Percentiles rank a stretch among this genome's conserved stretches.
Conservation (phyloP, 2,888 invertebrate genomes). For the Matsumyia berberina region DNA sequence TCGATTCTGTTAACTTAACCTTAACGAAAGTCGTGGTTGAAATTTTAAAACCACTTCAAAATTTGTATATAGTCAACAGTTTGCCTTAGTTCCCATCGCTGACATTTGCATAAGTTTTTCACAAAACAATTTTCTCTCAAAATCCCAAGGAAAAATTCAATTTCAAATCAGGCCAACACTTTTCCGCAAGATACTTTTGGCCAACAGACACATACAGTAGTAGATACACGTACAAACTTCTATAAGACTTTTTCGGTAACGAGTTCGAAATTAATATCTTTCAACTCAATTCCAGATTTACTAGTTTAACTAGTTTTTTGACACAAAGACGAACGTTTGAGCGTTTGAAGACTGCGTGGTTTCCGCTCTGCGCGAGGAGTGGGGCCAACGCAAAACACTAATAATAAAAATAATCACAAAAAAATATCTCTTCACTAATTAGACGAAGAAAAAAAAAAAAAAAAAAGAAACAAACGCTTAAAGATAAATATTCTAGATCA, state of each 20-base stretch:
- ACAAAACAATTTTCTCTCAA: background rate
- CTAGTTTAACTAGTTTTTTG: slow-evolving; percentile 48
- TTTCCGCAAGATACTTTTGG: slow-evolving; percentile 5
- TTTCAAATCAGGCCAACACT: slow-evolving; percentile 17
- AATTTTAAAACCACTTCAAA: slow-evolving; percentile 4
- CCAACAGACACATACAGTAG: background rate
- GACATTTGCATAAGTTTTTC: slow-evolving; percentile 37
- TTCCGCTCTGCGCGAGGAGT: background rate
- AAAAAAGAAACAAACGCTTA: background rate
- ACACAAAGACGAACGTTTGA: slow-evolving; percentile 19
- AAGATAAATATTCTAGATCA: slow-evolving; percentile 47
- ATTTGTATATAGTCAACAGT: too few species aligned
- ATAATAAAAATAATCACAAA: slow-evolving; percentile 38
- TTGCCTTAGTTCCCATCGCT: background rate
- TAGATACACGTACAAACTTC: background rate
- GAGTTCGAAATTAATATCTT: slow-evolving; percentile 15
- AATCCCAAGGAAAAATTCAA: background rate
- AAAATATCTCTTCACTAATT: slow-evolving; percentile 40
- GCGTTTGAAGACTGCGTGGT: slow-evolving; percentile 11
- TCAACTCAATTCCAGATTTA: slow-evolving; percentile 36
- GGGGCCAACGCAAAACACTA: slow-evolving; percentile 3
- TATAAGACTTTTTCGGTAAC: slow-evolving; percentile 7
- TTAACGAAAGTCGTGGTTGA: slow-evolving; percentile 16
- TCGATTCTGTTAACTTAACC: slow-evolving; percentile 44
- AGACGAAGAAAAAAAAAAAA: slow-evolving; percentile 4